These are phyloP conservation scores for Trogon surrucura DNA, from an alignment of 2,113 vertebrate genomes.

Conservation along the genomic window DNA sequence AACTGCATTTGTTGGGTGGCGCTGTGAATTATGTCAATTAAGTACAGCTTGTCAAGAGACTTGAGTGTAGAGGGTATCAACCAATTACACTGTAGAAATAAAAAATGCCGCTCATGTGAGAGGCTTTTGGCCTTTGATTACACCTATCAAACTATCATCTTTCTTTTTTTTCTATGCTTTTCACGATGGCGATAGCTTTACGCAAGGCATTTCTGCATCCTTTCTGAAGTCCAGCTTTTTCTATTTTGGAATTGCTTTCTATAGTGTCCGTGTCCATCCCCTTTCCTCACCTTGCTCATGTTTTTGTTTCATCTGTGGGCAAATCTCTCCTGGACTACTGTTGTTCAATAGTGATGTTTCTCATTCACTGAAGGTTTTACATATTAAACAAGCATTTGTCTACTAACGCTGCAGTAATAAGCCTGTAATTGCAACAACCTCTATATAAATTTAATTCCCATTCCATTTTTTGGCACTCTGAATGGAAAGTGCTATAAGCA, in stretches of 20 bases:
- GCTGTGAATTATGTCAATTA: conserved; percentile 30
- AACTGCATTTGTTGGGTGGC: conserved; percentile 3
- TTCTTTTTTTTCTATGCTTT: not conserved
- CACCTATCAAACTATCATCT: not conserved
- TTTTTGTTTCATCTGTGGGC: not conserved
- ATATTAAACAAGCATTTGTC: not conserved
- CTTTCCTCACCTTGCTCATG: not conserved
- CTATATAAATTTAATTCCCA: not conserved
- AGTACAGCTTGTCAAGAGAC: not conserved
- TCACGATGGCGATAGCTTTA: not conserved
- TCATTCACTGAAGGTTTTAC: not conserved
- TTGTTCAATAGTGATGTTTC: not conserved
- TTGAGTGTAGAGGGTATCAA: not conserved
- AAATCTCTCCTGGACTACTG: not conserved
- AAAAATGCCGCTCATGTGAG: not conserved
- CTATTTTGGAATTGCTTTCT: not conserved
- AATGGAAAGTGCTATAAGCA: not conserved
- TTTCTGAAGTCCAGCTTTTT: not conserved
- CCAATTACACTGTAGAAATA: not conserved
- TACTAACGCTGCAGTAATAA: not conserved
- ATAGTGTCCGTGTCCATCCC: rapidly evolving
- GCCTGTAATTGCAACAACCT: not conserved
- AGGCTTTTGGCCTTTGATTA: conserved; percentile 3
- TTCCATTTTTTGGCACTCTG: not conserved
- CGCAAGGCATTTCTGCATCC: not conserved